Conservation (phyloP, 2,113 vertebrate genomes). For the Phodopus roborovskii region DNA sequence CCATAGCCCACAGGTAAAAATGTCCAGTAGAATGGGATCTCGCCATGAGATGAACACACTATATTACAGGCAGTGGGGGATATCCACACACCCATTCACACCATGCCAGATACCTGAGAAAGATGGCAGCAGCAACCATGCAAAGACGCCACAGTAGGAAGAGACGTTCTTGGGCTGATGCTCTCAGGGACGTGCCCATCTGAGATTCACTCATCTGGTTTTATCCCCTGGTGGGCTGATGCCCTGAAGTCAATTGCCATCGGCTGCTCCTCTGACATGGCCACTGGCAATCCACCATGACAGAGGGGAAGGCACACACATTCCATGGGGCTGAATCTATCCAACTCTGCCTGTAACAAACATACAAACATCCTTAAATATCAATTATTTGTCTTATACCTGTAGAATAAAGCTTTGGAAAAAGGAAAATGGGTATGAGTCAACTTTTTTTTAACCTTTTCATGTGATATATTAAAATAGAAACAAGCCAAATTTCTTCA, state of each 20-base stretch:
- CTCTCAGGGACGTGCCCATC: background rate
- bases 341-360: conserved; percentile 87
- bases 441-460: conserved; percentile 89
- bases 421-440: conserved; percentile 92
- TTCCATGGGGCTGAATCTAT: conserved; percentile 88
- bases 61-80: background rate
- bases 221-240: background rate
- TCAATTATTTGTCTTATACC: conserved; percentile 88
- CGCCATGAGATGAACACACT: no score
- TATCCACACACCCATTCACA: background rate
- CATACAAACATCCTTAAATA: conserved; percentile 84
- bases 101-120: background rate
- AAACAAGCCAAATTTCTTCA: conserved; percentile 86
- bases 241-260: background rate
- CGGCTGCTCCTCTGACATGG: conserved; percentile 52
- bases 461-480: conserved; percentile 89
- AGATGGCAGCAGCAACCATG: background rate
- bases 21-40: no score
- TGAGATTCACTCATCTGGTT: background rate
- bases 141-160: background rate
- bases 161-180: background rate
- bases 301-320: conserved; percentile 84
- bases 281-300: conserved; percentile 59
- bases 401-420: conserved; percentile 86
- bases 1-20: no score